phyloP scores from a whole-genome alignment of 2,888 invertebrate species.

The Lasioglossum figueresi region DNA sequence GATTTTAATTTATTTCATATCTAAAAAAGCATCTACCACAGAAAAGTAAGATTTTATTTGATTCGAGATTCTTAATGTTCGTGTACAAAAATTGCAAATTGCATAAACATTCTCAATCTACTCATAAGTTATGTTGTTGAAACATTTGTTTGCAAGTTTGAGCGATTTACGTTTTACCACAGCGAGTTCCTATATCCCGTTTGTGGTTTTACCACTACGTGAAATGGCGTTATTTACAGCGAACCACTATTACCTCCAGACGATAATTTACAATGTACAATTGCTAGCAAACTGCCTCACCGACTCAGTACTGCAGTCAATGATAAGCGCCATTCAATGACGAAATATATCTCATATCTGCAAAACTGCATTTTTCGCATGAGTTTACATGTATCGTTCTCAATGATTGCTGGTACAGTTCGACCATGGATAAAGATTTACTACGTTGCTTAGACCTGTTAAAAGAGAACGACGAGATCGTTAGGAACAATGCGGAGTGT shows the following conservation, averaged over 20 bases:
- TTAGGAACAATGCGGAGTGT: constrained; percentile 76
- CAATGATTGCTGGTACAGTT: not conserved
- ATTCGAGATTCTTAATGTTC: too few species aligned
- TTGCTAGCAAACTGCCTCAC: too few species aligned
- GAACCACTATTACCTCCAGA: too few species aligned
- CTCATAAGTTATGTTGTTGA: not conserved
- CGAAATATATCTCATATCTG: not conserved
- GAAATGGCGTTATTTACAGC: not conserved
- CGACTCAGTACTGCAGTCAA: too few species aligned
- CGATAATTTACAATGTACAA: too few species aligned
- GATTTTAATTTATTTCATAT: too few species aligned
- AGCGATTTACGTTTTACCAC: not conserved
- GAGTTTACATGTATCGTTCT: constrained; percentile 29
- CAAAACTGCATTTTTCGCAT: constrained; percentile 12
- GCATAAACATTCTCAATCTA: too few species aligned
- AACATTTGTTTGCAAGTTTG: not conserved
- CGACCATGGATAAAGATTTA: constrained; percentile 71
- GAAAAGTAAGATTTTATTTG: too few species aligned
- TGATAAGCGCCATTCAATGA: not conserved
- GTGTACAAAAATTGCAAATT: too few species aligned
- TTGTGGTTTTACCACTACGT: too few species aligned
- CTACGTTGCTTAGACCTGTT: constrained; percentile 77
- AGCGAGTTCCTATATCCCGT: not conserved
- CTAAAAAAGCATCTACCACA: too few species aligned
- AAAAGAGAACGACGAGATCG: constrained; percentile 78